Evolutionary conservation across 1,140 invertebrate species (phyloP), one percentile per base, ranked within the genome.

Genomic region (Cydia splendana): DNA sequence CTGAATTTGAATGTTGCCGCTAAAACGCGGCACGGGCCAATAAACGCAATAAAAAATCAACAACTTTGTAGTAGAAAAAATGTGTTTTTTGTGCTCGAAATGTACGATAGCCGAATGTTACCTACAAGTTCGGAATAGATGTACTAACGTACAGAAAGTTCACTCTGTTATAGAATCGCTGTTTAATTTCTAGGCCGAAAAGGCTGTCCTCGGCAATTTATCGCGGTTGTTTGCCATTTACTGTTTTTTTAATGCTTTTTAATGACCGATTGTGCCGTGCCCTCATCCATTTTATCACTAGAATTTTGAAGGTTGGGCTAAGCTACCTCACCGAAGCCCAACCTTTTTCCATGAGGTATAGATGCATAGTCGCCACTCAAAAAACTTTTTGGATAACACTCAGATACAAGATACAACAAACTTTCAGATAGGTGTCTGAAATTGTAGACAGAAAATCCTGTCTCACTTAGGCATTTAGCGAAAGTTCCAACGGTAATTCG

Each of bases 1-100:
- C n/a, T 34, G 67, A 71, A 71, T 71, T 71, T 42, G 67, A 71
- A 71, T 71, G 30, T 71, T 71, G 30, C 67, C 34, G 67, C 67
- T 71, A 71, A 71, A 71, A 71, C 67, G 67, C 34, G 67, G 30
- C 28, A 6, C 34, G 67, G 67, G 4, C 67, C 67, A 42, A 45
- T 71, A 71, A 18, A 38, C 38, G 67, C 28, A 38, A 38, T 71
- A 71, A 71, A 71, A 71, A 71, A 45, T 62, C 57, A 62, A 62
- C 57, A 62, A 62, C 57, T 9, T 62, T 62, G 57, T 62, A 24
- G 57, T 24, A 62, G 7, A 62, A 24, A 62, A 62, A 10, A 12
- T 7, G 6, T 57, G 53, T 24, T 62, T 62, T 53, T 62, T 62
- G 3, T 12, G 20, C 57, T 20, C 20, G 57, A 62, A 18, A n/a